Percentiles rank a stretch among this genome's conserved stretches.
phyloP scores from a whole-genome alignment of 1,140 invertebrate species.

The Neodiprion fabricii region DNA sequence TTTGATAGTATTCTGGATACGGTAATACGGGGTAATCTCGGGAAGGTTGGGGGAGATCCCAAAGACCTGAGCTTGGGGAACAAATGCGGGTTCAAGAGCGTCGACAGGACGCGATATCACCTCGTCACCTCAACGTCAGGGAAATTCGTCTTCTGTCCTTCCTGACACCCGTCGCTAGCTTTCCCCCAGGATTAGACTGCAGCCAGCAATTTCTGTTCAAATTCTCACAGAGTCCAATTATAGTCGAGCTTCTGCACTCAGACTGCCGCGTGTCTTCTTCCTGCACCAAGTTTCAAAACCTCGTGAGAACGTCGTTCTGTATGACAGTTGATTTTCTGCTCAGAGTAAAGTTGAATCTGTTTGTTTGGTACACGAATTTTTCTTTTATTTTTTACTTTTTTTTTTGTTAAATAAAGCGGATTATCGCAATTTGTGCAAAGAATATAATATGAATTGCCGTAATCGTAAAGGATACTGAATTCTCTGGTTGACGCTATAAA shows the following conservation, averaged over 20 bases:
- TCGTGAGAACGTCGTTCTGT: too few species aligned
- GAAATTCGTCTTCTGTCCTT: slow-evolving; percentile 3
- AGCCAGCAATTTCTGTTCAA: neutral
- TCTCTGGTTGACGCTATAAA: too few species aligned
- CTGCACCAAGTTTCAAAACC: neutral
- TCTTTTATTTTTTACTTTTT: too few species aligned
- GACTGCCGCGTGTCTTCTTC: neutral
- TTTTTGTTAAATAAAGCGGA: too few species aligned
- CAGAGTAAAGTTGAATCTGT: too few species aligned
- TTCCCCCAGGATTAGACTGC: neutral
- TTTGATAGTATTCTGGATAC: slow-evolving; percentile 1
- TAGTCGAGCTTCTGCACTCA: neutral
- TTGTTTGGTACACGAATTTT: too few species aligned
- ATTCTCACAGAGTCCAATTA: neutral
- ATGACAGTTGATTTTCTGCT: too few species aligned
- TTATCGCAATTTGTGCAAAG: too few species aligned
- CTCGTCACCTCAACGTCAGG: neutral
- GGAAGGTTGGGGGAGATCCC: neutral
- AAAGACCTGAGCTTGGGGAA: neutral
- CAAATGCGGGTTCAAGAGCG: slow-evolving; percentile 1
- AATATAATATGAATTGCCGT: too few species aligned
- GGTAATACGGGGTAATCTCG: neutral
- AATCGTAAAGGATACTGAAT: too few species aligned
- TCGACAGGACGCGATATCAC: neutral
- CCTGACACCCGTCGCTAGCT: neutral